These are phyloP conservation scores for Lepeophtheirus nordmannii DNA, from an alignment of 2,888 invertebrate genomes.

Conservation along the genomic window DNA sequence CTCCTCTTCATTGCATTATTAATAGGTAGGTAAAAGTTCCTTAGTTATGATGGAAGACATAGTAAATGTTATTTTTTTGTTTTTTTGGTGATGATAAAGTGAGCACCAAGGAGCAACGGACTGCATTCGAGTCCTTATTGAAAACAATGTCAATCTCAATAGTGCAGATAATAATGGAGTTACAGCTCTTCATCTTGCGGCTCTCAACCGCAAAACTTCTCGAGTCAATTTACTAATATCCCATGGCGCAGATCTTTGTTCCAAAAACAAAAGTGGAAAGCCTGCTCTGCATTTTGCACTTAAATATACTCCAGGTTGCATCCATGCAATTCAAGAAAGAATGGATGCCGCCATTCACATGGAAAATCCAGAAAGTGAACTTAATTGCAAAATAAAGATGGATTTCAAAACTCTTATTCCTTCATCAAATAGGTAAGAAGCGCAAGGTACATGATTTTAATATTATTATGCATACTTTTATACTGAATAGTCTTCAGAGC, in stretches of 20 bases:
- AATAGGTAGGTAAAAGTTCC: neutral
- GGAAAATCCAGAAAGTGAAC: neutral
- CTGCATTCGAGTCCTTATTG: conserved; percentile 16
- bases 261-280: conserved; percentile 61
- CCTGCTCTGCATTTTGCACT: conserved; percentile 49
- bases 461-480: no score
- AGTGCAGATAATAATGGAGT: conserved; percentile 2
- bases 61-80: neutral
- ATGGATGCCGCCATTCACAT: conserved; percentile 12
- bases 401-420: conserved; percentile 9
- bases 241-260: conserved; percentile 65
- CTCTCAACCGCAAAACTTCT: conserved; percentile 60
- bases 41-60: neutral
- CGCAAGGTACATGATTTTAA: no score
- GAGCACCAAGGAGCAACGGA: conserved; percentile 1
- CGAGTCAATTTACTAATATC: conserved; percentile 55
- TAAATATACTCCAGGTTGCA: conserved; percentile 12
- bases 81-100: neutral
- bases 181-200: conserved; percentile 36
- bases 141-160: conserved; percentile 15
- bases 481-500: neutral
- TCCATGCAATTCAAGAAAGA: neutral
- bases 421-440: neutral
- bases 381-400: conserved; percentile 4
- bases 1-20: conserved; percentile 13